phyloP scores from a whole-genome alignment of 2,113 vertebrate genomes.

The Chunga burmeisteri region DNA sequence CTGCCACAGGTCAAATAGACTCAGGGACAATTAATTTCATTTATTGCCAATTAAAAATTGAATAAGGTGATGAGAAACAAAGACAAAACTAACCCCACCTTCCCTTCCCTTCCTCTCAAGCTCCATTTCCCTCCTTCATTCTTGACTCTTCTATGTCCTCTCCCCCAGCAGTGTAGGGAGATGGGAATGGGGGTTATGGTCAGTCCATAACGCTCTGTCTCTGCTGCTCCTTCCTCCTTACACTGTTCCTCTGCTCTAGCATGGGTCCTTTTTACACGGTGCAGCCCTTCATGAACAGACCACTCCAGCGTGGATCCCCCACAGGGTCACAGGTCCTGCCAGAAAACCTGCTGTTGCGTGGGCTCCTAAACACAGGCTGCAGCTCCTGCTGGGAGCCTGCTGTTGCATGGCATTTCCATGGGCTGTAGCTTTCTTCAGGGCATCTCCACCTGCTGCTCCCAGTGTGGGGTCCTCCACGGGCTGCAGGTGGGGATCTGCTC shows the following conservation, averaged over 20 bases:
- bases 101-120: not conserved
- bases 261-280: not conserved
- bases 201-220: not conserved
- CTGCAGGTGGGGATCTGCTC: not conserved
- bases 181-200: not conserved
- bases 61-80: not conserved
- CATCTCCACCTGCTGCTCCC: not conserved
- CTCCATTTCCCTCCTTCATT: not conserved
- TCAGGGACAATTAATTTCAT: not conserved
- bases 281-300: not conserved
- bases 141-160: not conserved
- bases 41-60: not conserved
- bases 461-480: accelerated
- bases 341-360: not conserved
- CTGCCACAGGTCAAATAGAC: not conserved
- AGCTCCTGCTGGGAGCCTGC: not conserved
- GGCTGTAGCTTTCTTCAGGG: not conserved
- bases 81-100: not conserved
- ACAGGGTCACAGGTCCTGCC: not conserved
- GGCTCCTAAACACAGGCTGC: not conserved
- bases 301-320: not conserved
- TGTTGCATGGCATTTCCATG: not conserved
- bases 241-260: not conserved
- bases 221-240: not conserved
- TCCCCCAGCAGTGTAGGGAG: not conserved